These are phyloP conservation scores for Caenorhabditis angaria DNA, from an alignment of 2,888 invertebrate species.

Conservation along the genomic window DNA sequence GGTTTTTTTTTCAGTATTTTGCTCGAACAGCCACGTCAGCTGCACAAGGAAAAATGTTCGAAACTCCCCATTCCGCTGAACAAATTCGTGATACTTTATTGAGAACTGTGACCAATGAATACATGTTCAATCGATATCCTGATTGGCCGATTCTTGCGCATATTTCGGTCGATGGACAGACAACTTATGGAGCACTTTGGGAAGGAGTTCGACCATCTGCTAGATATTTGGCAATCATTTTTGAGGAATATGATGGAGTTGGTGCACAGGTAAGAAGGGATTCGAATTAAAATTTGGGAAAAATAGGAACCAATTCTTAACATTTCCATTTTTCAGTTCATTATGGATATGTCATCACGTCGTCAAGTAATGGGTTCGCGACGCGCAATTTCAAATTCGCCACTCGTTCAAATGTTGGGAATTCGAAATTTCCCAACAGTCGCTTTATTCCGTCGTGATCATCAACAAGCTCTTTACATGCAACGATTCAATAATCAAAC, in stretches of 20 bases:
- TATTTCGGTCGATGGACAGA: conserved; percentile 62
- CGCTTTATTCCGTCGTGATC: conserved; percentile 67
- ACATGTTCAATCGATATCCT: conserved; percentile 61
- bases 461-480: conserved; percentile 71
- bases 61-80: conserved; percentile 54
- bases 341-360: conserved; percentile 65
- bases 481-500: conserved; percentile 52
- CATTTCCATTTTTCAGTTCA: no score
- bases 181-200: conserved; percentile 70
- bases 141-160: conserved; percentile 70
- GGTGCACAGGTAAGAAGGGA: conserved; percentile 55
- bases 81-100: conserved; percentile 48
- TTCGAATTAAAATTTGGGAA: not conserved
- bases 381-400: conserved; percentile 64
- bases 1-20: conserved; percentile 63
- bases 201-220: conserved; percentile 59
- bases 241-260: conserved; percentile 66
- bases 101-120: conserved; percentile 55
- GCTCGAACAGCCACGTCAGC: conserved; percentile 59
- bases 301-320: conserved; percentile 2
- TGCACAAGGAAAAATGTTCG: conserved; percentile 59
- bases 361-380: conserved; percentile 59
- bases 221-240: conserved; percentile 68
- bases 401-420: conserved; percentile 64
- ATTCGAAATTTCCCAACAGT: conserved; percentile 65